A percentile compares a stretch with the other conserved stretches of the same genome.
Conservation (phyloP, 2,113 vertebrate species). For the Serilophus lunatus region DNA sequence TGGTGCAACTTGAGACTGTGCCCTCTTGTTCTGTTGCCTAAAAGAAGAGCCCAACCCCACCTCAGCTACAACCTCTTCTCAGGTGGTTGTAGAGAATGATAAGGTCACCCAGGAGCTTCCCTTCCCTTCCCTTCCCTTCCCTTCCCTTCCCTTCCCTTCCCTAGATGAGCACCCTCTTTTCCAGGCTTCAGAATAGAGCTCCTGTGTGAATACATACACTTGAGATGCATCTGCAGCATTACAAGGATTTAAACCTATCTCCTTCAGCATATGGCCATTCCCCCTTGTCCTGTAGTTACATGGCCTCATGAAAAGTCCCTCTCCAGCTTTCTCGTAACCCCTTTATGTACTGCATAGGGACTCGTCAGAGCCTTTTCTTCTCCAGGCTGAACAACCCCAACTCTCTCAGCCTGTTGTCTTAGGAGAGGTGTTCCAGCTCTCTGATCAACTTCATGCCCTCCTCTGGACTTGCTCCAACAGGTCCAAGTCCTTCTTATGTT, state of each 20-base stretch:
- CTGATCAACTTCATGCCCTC: not conserved
- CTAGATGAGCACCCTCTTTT: no score
- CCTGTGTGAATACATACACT: not conserved
- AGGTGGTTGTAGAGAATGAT: not conserved
- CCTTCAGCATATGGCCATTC: not conserved
- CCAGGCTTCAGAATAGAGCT: not conserved
- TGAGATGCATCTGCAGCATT: not conserved
- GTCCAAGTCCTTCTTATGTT: not conserved
- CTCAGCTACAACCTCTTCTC: not conserved
- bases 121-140: no score
- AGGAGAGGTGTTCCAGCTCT: not conserved
- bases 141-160: no score
- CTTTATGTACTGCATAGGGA: not conserved
- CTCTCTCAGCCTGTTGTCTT: not conserved
- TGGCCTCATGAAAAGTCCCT: not conserved
- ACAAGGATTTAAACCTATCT: not conserved
- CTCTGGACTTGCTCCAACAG: not conserved
- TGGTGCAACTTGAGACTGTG: not conserved
- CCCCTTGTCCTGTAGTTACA: not conserved
- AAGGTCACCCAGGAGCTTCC: not conserved
- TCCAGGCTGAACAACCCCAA: not conserved
- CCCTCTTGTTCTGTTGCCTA: not conserved
- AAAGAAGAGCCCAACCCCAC: not conserved
- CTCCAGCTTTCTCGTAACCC: not conserved
- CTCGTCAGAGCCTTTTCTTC: not conserved